A percentile compares a stretch with the other conserved stretches of the same genome.
Conservation (phyloP, 2,888 invertebrate genomes). For the Drosophila sordidapex region DNA sequence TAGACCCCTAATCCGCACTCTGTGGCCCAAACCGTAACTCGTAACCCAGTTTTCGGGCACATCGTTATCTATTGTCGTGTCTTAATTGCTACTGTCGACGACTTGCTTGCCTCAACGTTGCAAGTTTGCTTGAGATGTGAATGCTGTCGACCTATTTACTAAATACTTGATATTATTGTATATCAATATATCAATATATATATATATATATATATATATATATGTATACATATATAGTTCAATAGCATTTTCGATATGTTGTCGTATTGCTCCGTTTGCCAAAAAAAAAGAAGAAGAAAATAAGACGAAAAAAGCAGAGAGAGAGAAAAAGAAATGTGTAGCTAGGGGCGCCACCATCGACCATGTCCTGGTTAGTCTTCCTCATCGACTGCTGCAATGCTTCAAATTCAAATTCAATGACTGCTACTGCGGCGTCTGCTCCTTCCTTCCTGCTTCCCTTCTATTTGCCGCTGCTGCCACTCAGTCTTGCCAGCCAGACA, state of each 20-base stretch:
- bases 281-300: neutral
- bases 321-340: slow-evolving; percentile 7
- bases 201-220: neutral
- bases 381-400: slow-evolving; percentile 47
- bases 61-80: slow-evolving; percentile 49
- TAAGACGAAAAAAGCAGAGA: neutral
- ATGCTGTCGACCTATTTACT: slow-evolving; percentile 7
- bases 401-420: slow-evolving; percentile 56
- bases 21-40: slow-evolving; percentile 38
- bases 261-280: slow-evolving; percentile 14
- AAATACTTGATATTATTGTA: slow-evolving; percentile 3
- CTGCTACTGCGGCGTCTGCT: slow-evolving; percentile 34
- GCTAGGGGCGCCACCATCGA: slow-evolving; percentile 37
- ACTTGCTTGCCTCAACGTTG: slow-evolving; percentile 3
- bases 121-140: slow-evolving; percentile 28
- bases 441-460: slow-evolving; percentile 1
- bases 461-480: slow-evolving; percentile 10
- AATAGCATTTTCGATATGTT: slow-evolving; percentile 52
- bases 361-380: slow-evolving; percentile 3
- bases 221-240: slow-evolving; percentile 29
- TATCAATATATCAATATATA: neutral
- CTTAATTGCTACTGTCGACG: slow-evolving; percentile 65
- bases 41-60: slow-evolving; percentile 33
- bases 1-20: slow-evolving; percentile 4
- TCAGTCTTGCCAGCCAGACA: slow-evolving; percentile 10